Evolutionary conservation across 2,888 invertebrate genomes (phyloP), one percentile per base, ranked within the genome.

Genomic region (Arrhopalites spinosus): DNA sequence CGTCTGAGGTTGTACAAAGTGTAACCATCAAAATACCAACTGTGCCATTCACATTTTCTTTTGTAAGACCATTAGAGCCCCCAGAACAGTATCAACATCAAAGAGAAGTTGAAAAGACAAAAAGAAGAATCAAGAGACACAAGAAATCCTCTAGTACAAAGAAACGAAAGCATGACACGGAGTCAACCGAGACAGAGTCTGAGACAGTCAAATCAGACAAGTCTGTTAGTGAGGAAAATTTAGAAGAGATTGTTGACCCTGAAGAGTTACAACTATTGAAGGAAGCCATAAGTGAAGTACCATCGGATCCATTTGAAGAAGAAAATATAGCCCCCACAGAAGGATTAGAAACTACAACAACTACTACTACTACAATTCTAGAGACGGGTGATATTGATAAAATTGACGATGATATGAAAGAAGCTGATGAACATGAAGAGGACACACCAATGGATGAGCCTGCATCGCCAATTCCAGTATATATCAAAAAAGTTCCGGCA

Each of bases 11-110:
- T 1, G 78, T 76, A 47, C 72, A 79, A 72, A 77, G 81, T 27
- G 79, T 83, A 0, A 80, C 78, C 2, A 83, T 83, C 29, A 82
- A 82, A 75, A 80, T 83, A 15, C 83, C 83, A 0, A 77, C 81
- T 0, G 77, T 82, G 0, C 83, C 83, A 7, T 83, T 83, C 50
- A 75, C 78, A 43, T 77, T 83, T 45, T 81, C 83, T 8, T 64
- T 81, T n/a, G 68, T 74, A 13, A 68, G 36, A 30, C 61, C 30
- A 2, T 25, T 56, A 13, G 59, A 64, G 5, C 53, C 72, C 2
- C 17, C 50, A 17, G 36, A 43, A 5, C 66, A 43, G 45, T 23
- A 27, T 5, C 45, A 30, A 30, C 25, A 27, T 11, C 36, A 23
- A 27, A 8, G 15, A 50, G 7, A 59, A 2, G 29, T 25, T 50